Evolutionary conservation across 1,140 invertebrate species (phyloP), one percentile per base, ranked within the genome.

Genomic region (Mizuhopecten yessoensis): DNA sequence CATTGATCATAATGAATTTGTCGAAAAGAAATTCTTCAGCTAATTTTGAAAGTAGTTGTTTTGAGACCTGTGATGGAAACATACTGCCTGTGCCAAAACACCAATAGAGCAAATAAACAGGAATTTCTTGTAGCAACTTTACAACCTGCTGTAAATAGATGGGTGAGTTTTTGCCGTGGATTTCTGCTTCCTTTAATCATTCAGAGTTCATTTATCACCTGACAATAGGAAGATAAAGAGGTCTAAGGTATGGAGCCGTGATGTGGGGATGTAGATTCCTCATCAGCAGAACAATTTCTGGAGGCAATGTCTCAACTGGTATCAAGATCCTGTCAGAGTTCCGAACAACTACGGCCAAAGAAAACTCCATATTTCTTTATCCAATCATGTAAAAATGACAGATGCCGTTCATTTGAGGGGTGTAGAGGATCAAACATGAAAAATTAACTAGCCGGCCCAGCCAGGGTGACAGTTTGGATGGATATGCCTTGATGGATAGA

Each of bases 341-440:
- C 5, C 3, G n/a, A 29, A n/a, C 57, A 75, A 75, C 57, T 75
- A 23, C 29, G 57, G 57, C 57, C 57, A 75, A 75, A 75, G 57
- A 75, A 75, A 75, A 75, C 57, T 75, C 57, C 57, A 75, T 75
- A 75, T 75, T 75, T 75, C 57, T 75, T 75, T 75, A 75, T 75
- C 57, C 57, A 75, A 75, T 75, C 57, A 75, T 75, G 57, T n/a
- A 75, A 75, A 75, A 75, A 75, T 75, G 57, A 75, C 57, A 75
- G 57, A 75, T 75, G 57, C 57, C 57, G 23, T 75, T 75, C 57
- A 75, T n/a, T 75, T 1, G 57, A 75, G 57, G 57, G 57, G 29
- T 75, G 57, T 75, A 29, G n/a, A 75, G 57, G 57, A 75, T 75
- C 57, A 75, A n/a, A 75, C 57, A 75, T 75, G 57, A 75, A 75